Evolutionary conservation across 64 coral and sea anemone species (phyloP), one percentile per base, ranked within the genome.

Genomic region (Hydrozoanthus tunicans): DNA sequence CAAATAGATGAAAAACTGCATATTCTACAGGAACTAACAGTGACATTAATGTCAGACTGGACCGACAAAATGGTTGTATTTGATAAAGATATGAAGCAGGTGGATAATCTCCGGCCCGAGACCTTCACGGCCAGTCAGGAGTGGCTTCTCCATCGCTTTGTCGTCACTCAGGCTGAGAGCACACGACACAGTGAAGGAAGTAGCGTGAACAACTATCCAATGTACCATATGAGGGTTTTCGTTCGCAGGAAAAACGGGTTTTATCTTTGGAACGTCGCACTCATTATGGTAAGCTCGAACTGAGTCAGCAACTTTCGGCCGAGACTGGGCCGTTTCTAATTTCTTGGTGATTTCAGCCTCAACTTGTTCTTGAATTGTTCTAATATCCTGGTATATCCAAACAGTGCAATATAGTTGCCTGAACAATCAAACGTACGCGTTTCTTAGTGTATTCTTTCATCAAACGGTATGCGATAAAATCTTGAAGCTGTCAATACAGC

Each of bases 31-130:
- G 90, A 97, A 56, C 64, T 97, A 26, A 91, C 95, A 3, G 88
- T 97, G 23, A 94, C 91, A 5, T 60, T 97, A 23, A 93, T 92
- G 91, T 97, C 95, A 74, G 95, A 97, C 26, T 97, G 95, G 95
- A 89, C 92, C n/a, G 89, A 97, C 83, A 92, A 82, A 78, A 61
- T 82, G 32, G 90, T 97, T 6, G 25, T 55, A 11, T 97, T 97
- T 66, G 82, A 97, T 54, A 97, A 97, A 80, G 95, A 97, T 80
- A 81, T 94, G 90, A 71, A 80, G 25, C 67, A 90, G 81, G 51
- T 51, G 69, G 95, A 97, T 13, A 88, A 77, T 14, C 79, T 97
- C 8, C 82, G 92, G 5, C 89, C 89, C 54, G 89, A 94, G 57
- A 93, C 92, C 53, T 94, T 94, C 61, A 91, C 92, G 25, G 86